These are phyloP conservation scores for Pachyramphus minor DNA, from an alignment of 2,113 vertebrate genomes.

Conservation along the genomic window DNA sequence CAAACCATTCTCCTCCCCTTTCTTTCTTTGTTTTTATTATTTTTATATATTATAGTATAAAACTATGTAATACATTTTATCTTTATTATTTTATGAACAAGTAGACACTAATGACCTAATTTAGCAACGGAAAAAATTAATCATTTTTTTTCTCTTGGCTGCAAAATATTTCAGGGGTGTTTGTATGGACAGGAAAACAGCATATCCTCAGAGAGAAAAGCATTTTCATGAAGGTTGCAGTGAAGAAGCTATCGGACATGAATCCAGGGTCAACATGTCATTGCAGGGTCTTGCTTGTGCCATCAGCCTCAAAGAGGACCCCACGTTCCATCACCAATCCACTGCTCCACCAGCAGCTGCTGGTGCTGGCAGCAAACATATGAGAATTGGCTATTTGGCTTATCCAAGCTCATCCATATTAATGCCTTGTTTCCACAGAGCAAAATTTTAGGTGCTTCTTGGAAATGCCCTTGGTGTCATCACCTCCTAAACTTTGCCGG, in stretches of 20 bases:
- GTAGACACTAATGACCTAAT: neutral
- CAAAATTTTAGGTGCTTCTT: neutral
- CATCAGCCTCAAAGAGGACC: neutral
- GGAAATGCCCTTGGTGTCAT: neutral
- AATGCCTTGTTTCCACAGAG: neutral
- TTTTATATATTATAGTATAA: neutral
- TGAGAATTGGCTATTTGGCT: neutral
- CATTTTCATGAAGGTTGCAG: neutral
- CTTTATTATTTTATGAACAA: neutral
- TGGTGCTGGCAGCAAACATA: neutral
- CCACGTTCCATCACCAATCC: neutral
- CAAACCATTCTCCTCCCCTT: neutral
- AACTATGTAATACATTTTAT: neutral
- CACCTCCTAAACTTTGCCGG: slow-evolving; percentile 41
- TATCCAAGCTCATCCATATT: slow-evolving; percentile 6
- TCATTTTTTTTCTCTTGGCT: neutral
- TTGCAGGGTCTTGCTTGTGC: neutral
- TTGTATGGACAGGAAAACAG: neutral
- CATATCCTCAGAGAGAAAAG: neutral
- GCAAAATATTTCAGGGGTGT: neutral
- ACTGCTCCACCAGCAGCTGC: neutral
- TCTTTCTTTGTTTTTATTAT: neutral
- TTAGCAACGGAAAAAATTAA: neutral
- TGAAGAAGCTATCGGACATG: neutral
- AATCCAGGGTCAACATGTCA: neutral